Evolutionary conservation across 2,797 vertebrate genomes (phyloP).

Genomic region (Pristis pectinata): DNA sequence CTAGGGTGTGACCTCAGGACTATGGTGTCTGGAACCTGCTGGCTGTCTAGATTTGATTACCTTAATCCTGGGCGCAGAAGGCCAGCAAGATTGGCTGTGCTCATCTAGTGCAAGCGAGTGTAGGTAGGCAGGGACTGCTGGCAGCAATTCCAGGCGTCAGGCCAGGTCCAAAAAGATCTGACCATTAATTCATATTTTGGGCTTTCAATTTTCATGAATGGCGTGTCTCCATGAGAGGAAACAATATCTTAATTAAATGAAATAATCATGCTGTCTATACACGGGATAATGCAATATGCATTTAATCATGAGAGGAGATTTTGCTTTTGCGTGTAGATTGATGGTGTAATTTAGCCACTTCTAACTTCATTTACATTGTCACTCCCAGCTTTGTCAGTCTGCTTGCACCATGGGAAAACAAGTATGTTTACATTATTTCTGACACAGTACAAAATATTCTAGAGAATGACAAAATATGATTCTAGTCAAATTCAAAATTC

Average conservation of each 20-base stretch:
- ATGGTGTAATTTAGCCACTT: not conserved
- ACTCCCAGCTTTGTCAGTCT: not conserved
- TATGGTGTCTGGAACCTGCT: no score
- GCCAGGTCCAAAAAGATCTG: not conserved
- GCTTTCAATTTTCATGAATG: not conserved
- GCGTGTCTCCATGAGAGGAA: not conserved
- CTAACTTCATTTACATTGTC: not conserved
- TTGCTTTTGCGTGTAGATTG: not conserved
- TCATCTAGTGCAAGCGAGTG: no score
- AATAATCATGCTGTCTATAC: not conserved
- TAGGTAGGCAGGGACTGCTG: no score
- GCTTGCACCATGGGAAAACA: not conserved
- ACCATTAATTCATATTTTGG: not conserved
- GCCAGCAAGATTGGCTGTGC: no score
- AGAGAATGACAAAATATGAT: not conserved
- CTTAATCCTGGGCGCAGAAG: no score
- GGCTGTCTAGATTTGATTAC: no score
- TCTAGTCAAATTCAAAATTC: not conserved
- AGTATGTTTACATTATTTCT: not conserved
- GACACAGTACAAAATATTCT: not conserved
- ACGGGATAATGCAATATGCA: not conserved
- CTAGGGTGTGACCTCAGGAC: no score
- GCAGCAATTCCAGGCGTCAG: no score
- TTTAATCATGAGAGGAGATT: not conserved
- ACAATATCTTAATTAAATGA: not conserved